Evolutionary conservation across 2,888 invertebrate genomes (phyloP).

Genomic region (Metellina segmentata): DNA sequence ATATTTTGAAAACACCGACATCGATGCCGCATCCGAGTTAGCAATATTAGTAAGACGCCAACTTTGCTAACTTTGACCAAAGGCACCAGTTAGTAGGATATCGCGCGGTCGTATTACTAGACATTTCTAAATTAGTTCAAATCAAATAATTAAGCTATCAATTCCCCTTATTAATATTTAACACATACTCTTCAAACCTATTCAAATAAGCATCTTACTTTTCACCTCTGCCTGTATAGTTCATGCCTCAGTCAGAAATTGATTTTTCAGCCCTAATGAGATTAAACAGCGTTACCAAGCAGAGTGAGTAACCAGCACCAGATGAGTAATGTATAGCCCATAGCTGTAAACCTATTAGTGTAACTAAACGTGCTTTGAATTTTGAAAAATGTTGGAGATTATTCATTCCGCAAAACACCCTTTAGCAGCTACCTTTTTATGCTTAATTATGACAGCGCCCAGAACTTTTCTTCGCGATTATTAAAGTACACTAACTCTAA

Average conservation of each 20-base stretch:
- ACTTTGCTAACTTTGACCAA: too few relatives aligned
- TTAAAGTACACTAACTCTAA: not conserved
- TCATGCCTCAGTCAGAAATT: not conserved
- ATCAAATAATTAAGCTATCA: too few relatives aligned
- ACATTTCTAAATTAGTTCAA: too few relatives aligned
- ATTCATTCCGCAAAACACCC: not conserved
- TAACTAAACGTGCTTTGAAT: slow-evolving; percentile 14
- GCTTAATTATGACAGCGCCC: not conserved
- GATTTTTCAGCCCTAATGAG: not conserved
- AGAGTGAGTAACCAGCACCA: not conserved
- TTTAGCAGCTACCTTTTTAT: not conserved
- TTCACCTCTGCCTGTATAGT: too few relatives aligned
- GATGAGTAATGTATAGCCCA: not conserved
- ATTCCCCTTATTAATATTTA: too few relatives aligned
- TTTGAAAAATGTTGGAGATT: not conserved
- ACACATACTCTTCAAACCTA: too few relatives aligned
- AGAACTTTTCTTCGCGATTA: not conserved
- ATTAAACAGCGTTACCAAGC: not conserved
- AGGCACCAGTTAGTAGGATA: too few relatives aligned
- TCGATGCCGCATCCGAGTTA: too few relatives aligned
- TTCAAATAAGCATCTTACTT: too few relatives aligned
- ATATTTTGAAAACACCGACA: too few relatives aligned
- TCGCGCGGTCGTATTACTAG: too few relatives aligned
- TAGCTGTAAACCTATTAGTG: not conserved
- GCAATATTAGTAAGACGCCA: too few relatives aligned